phyloP scores from a whole-genome alignment of 2,888 invertebrate genomes.

The Hylaea fasciaria region DNA sequence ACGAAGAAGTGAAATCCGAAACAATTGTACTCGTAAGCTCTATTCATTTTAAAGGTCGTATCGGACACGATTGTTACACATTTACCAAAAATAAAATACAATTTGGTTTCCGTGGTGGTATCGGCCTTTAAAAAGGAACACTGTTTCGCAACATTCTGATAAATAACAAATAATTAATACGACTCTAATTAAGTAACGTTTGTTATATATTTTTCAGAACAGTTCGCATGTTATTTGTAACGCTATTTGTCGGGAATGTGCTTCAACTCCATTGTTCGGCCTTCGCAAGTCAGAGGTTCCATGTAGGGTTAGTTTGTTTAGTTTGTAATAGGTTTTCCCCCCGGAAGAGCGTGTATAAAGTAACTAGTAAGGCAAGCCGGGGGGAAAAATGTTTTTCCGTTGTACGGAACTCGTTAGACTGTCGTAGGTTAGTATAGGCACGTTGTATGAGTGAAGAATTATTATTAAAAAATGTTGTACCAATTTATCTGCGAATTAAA shows the following conservation, averaged over 20 bases:
- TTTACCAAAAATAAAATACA: constrained; percentile 5
- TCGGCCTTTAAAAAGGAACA: constrained; percentile 15
- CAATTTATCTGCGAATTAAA: constrained; percentile 54
- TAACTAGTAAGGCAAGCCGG: constrained; percentile 67
- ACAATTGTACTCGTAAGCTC: background rate
- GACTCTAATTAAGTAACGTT: no score
- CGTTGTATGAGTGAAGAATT: constrained; percentile 74
- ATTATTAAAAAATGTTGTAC: constrained; percentile 56
- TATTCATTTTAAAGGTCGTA: constrained; percentile 28
- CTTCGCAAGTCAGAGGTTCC: constrained; percentile 77
- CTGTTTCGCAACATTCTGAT: constrained; percentile 10
- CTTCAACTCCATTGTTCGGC: constrained; percentile 54
- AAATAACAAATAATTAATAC: background rate
- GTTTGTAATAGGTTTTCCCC: constrained; percentile 70
- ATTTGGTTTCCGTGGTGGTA: background rate
- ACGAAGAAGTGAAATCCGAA: constrained; percentile 2
- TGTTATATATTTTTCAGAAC: background rate
- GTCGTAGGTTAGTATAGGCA: constrained; percentile 80
- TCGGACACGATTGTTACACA: constrained; percentile 22
- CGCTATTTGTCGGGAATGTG: constrained; percentile 9
- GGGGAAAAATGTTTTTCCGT: constrained; percentile 81
- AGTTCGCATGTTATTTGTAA: background rate
- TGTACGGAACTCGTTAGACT: constrained; percentile 83
- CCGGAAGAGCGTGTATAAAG: constrained; percentile 72
- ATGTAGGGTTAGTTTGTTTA: constrained; percentile 70